Base-by-base conservation (phyloP, 2,113 vertebrate species). In the Pampusana beccarii region DNA sequence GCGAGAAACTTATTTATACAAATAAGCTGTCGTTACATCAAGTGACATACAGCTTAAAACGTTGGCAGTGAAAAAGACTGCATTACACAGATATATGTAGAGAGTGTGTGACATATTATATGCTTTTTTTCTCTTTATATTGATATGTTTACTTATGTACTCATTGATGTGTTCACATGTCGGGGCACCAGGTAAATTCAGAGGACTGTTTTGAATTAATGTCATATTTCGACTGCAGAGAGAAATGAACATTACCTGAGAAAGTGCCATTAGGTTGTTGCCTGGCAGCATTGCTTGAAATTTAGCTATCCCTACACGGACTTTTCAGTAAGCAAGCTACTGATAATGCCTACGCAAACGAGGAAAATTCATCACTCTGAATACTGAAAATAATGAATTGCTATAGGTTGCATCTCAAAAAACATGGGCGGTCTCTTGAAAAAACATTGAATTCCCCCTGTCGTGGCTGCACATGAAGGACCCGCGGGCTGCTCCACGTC, bases 31-130 rank as follows among this genome's bases (percentile, higher is more conserved):
- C 58, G 44, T n/a, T n/a, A 51, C 34, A 56, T 80, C 28, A 60
- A 9, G 21, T 90, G 10, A 5, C 36, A 60, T 20, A 25, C 4
- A 69, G 18, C 33, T 95, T 84, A 84, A 96, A 96, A 95, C 77
- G 80, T 65, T 91, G 75, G 31, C 82, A 85, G 88, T 71, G 82
- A 79, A 87, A 92, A 96, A 91, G 42, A 71, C 93, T 94, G 51
- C 33, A 40, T 93, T 97, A 56, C 10, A 17, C 3, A 3, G 4
- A 13, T 36, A 2, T 6, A 13, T 19, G 13, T 13, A 40, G 19
- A 44, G 8, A 50, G 14, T 26, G 9, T 9, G 25, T 25, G 34
- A 84, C 16, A 44, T 44, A 44, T 18, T 44, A 44, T 3, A 12
- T 21, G 7, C 0, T 8, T 54, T 84, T 71, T 44, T 23, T 60